These are phyloP conservation scores for Chelonoidis abingdonii DNA, from an alignment of 2,113 vertebrate genomes.

Conservation along the genomic window DNA sequence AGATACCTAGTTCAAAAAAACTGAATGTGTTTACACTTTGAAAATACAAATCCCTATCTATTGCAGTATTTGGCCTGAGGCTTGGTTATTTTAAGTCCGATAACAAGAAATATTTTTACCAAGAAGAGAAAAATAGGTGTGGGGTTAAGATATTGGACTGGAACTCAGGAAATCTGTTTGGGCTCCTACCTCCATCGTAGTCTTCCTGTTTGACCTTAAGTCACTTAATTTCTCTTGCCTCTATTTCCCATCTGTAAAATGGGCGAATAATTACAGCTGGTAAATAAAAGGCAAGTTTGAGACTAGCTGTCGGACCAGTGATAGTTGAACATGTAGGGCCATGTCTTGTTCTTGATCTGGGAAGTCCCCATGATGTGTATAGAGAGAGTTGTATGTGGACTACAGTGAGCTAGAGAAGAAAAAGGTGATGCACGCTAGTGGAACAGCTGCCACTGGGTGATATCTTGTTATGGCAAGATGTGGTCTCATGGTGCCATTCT, in stretches of 20 bases:
- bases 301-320: background rate
- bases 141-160: background rate
- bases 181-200: background rate
- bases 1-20: conserved; percentile 61
- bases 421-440: background rate
- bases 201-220: background rate
- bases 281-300: background rate
- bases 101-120: conserved; percentile 39
- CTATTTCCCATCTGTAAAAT: background rate
- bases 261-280: background rate
- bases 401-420: background rate
- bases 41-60: conserved; percentile 58
- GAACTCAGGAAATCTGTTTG: background rate
- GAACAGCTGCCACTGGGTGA: too few species aligned
- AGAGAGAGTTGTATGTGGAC: background rate
- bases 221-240: background rate
- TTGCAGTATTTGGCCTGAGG: conserved; percentile 4
- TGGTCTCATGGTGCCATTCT: background rate
- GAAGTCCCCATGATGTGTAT: background rate
- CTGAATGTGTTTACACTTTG: conserved; percentile 69
- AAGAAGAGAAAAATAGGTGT: background rate
- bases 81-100: background rate
- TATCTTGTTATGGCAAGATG: rapidly evolving
- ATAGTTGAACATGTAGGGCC: background rate
- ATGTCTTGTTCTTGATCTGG: background rate